phyloP scores from a whole-genome alignment of 2,888 invertebrate species.

The Heterodera filipjevi region DNA sequence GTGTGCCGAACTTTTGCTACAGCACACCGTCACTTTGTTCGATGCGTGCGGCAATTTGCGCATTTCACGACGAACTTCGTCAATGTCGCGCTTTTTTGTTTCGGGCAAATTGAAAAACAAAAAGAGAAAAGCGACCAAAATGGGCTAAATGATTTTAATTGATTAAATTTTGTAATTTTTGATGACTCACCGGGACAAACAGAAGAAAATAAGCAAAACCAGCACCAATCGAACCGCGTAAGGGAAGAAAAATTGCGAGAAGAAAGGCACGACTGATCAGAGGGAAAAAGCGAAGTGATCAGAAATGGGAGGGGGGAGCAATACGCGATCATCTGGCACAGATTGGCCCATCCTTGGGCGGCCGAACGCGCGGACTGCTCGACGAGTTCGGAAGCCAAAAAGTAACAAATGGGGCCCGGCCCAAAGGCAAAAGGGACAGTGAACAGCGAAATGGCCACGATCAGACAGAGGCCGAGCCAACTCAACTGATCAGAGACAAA shows the following conservation, averaged over 20 bases:
- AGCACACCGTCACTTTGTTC: not conserved
- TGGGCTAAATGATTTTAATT: slow-evolving; percentile 31
- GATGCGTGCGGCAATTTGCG: not conserved
- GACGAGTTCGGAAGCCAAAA: slow-evolving; percentile 56
- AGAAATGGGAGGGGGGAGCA: slow-evolving; percentile 13
- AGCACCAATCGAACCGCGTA: slow-evolving; percentile 51
- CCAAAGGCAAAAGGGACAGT: slow-evolving; percentile 55
- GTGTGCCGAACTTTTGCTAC: not conserved
- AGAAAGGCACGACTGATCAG: slow-evolving; percentile 51
- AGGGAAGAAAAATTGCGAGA: slow-evolving; percentile 51
- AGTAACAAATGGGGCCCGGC: slow-evolving; percentile 58
- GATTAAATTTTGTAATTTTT: not conserved
- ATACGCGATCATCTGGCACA: slow-evolving; percentile 56
- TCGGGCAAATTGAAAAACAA: slow-evolving; percentile 56
- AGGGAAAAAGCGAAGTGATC: not conserved
- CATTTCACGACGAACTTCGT: slow-evolving; percentile 27
- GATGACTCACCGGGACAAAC: slow-evolving; percentile 43
- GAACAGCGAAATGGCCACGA: slow-evolving; percentile 52
- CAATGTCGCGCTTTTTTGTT: slow-evolving; percentile 50
- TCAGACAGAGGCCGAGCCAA: slow-evolving; percentile 48
- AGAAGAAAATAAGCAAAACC: slow-evolving; percentile 52
- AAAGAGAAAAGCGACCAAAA: slow-evolving; percentile 49
- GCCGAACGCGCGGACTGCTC: slow-evolving; percentile 53
- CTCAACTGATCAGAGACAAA: slow-evolving; percentile 5
- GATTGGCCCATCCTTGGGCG: slow-evolving; percentile 56